These are phyloP conservation scores for Ictalurus punctatus DNA, from an alignment of 2,113 vertebrate species.

Conservation along the genomic window DNA sequence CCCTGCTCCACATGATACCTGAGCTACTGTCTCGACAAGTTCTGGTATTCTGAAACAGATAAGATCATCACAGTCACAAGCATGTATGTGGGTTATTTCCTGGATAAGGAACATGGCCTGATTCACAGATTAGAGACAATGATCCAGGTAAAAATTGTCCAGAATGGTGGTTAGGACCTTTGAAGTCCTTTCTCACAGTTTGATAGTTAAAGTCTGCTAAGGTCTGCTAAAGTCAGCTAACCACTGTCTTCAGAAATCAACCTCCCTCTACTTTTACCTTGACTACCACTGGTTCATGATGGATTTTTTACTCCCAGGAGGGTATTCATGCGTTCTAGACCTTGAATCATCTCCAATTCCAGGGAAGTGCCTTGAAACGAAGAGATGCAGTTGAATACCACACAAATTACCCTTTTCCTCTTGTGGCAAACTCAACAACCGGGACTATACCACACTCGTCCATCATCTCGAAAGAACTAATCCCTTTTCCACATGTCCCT, in stretches of 20 bases:
- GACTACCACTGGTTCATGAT: background rate
- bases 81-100: background rate
- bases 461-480: slow-evolving; percentile 26
- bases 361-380: slow-evolving; percentile 13
- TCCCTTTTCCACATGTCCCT: background rate
- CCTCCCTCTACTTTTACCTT: background rate
- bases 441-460: slow-evolving; percentile 13
- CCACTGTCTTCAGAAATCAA: background rate
- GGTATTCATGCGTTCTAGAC: background rate
- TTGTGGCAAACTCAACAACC: background rate
- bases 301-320: background rate
- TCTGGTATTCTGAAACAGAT: background rate
- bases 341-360: slow-evolving; percentile 3
- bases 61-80: background rate
- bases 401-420: slow-evolving; percentile 10
- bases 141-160: background rate
- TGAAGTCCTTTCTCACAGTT: background rate
- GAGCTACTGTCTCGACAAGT: background rate
- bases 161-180: background rate
- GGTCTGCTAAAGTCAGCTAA: background rate
- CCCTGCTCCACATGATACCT: background rate
- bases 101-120: background rate
- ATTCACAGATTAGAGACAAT: background rate
- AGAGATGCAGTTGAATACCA: background rate
- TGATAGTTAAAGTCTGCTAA: background rate